These are phyloP conservation scores for Acrobasis repandana DNA, from an alignment of 2,888 invertebrate species.

Conservation along the genomic window DNA sequence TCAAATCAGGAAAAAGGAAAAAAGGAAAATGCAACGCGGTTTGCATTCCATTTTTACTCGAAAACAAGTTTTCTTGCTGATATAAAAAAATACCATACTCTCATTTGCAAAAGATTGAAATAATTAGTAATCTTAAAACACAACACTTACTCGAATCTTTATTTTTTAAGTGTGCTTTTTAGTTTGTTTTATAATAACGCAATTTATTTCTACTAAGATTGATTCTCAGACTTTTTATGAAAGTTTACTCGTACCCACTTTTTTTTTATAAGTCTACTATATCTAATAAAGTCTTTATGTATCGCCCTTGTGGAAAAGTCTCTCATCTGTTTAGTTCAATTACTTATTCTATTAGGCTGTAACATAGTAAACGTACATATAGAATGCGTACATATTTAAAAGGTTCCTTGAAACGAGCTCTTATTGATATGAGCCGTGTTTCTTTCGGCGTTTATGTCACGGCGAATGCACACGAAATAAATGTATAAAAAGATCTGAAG, in stretches of 20 bases:
- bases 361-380: not conserved
- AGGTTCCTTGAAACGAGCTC: not conserved
- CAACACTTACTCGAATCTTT: too few relatives aligned
- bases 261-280: not conserved
- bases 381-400: not conserved
- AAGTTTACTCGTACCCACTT: too few relatives aligned
- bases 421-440: not conserved
- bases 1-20: too few relatives aligned
- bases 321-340: constrained; percentile 2
- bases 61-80: too few relatives aligned
- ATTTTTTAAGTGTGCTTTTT: too few relatives aligned
- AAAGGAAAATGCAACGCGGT: too few relatives aligned
- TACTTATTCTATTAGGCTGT: constrained; percentile 5
- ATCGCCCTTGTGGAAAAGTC: constrained; percentile 8
- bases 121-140: too few relatives aligned
- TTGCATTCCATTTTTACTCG: too few relatives aligned
- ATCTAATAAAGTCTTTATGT: not conserved
- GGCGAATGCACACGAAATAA: not conserved
- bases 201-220: too few relatives aligned
- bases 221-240: not conserved
- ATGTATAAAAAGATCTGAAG: not conserved
- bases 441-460: not conserved
- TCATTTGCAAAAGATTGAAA: too few relatives aligned
- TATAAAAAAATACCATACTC: too few relatives aligned
- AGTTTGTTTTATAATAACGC: too few relatives aligned